These are phyloP conservation scores for Globodera rostochiensis DNA, from an alignment of 1,140 invertebrate species.

Conservation along the genomic window DNA sequence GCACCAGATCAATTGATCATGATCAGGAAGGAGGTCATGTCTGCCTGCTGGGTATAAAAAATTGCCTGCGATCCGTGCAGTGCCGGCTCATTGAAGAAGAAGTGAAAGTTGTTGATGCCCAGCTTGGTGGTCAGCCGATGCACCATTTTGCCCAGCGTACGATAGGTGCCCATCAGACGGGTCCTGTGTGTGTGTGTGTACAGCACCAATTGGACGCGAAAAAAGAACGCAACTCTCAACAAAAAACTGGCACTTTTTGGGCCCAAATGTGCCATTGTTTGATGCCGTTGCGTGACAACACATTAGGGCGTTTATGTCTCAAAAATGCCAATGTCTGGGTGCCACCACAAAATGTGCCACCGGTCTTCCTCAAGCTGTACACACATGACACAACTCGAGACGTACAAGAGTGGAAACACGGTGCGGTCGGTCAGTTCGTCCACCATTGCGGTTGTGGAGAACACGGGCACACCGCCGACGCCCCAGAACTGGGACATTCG, in stretches of 20 bases:
- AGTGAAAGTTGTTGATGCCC: constrained; percentile 71
- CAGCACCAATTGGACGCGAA: too few species aligned
- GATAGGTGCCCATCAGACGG: constrained; percentile 81
- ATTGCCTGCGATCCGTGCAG: constrained; percentile 39
- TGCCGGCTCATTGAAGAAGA: constrained; percentile 76
- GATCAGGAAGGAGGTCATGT: too few species aligned
- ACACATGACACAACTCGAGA: background rate
- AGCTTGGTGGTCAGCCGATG: constrained; percentile 74
- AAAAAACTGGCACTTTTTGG: too few species aligned
- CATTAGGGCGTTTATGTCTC: too few species aligned
- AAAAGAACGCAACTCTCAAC: too few species aligned
- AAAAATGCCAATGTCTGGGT: too few species aligned
- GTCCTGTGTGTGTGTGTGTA: constrained; percentile 67
- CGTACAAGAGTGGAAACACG: constrained; percentile 74
- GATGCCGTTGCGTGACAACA: too few species aligned
- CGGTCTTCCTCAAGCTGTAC: too few species aligned
- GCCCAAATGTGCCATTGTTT: too few species aligned
- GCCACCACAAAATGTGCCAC: too few species aligned
- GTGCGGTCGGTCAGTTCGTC: constrained; percentile 77
- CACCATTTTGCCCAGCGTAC: constrained; percentile 75
- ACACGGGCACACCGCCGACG: constrained; percentile 75
- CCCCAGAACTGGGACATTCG: constrained; percentile 83
- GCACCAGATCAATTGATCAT: too few species aligned
- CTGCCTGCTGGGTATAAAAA: background rate
- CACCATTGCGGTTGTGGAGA: constrained; percentile 82